Evolutionary conservation across 2,888 invertebrate genomes (phyloP).

Genomic region (Xanthia togata): DNA sequence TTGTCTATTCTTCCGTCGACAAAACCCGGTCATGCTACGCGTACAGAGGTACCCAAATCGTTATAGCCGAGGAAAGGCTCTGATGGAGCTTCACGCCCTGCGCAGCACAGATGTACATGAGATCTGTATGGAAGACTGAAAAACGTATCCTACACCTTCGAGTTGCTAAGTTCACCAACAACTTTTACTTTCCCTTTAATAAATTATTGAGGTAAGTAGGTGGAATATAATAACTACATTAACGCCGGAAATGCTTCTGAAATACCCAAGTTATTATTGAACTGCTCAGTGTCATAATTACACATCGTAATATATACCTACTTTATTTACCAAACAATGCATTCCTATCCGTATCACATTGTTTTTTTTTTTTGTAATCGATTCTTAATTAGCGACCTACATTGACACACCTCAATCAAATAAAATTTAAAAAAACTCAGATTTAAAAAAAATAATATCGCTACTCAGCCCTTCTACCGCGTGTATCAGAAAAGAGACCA

Average conservation of each 20-base stretch:
- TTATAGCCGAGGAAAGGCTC: too few relatives aligned
- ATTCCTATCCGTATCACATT: background rate
- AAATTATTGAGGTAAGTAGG: background rate
- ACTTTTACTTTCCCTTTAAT: background rate
- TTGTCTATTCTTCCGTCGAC: too few relatives aligned
- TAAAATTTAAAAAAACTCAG: background rate
- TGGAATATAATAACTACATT: too few relatives aligned
- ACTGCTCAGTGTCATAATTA: slow-evolving; percentile 14
- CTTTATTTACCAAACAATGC: slow-evolving; percentile 30
- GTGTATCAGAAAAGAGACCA: too few relatives aligned
- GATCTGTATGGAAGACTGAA: too few relatives aligned
- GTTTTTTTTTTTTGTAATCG: slow-evolving; percentile 8
- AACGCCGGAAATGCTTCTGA: background rate
- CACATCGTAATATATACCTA: background rate
- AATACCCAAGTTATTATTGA: slow-evolving; percentile 14
- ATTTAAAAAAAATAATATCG: too few relatives aligned
- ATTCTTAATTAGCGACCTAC: background rate
- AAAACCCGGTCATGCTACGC: too few relatives aligned
- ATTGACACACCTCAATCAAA: background rate
- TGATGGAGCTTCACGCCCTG: too few relatives aligned
- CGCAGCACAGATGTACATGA: too few relatives aligned
- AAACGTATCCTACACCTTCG: too few relatives aligned
- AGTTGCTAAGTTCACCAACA: background rate
- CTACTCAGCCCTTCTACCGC: too few relatives aligned
- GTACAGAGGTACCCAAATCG: background rate